These are phyloP conservation scores for Branchipolynoe longqiensis DNA, from an alignment of 2,888 invertebrate genomes.

Conservation along the genomic window DNA sequence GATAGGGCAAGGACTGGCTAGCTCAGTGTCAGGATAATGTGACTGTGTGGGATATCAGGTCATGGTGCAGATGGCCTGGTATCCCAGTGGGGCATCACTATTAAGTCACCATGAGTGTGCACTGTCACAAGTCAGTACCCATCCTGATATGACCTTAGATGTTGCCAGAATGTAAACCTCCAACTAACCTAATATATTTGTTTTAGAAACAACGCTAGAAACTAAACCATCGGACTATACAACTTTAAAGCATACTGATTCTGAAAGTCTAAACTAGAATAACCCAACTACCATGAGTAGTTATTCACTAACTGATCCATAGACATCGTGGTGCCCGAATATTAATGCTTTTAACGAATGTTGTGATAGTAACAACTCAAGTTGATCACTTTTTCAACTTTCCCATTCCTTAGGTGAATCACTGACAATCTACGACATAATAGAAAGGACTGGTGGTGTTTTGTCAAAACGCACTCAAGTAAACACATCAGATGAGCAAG, in stretches of 20 bases:
- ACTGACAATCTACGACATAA: conserved; percentile 45
- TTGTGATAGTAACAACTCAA: background rate
- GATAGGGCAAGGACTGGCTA: too few species aligned
- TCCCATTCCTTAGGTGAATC: conserved; percentile 26
- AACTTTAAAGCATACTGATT: background rate
- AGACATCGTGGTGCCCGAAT: background rate
- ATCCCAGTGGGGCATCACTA: too few species aligned
- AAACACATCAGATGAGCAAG: too few species aligned
- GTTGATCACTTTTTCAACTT: background rate
- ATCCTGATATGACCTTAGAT: too few species aligned
- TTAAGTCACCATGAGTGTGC: too few species aligned
- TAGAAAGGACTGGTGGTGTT: conserved; percentile 18
- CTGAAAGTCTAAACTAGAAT: background rate
- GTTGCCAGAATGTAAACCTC: background rate
- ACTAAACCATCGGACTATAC: background rate
- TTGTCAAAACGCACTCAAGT: too few species aligned
- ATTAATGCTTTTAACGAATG: background rate
- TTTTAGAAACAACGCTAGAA: too few species aligned
- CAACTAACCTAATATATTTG: background rate
- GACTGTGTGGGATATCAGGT: too few species aligned
- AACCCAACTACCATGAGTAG: too few species aligned
- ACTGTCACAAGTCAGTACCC: too few species aligned
- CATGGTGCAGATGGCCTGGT: too few species aligned
- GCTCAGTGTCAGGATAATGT: too few species aligned
- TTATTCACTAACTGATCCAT: background rate